phyloP scores from a whole-genome alignment of 2,797 vertebrate species.

The Cottoperca gobio region DNA sequence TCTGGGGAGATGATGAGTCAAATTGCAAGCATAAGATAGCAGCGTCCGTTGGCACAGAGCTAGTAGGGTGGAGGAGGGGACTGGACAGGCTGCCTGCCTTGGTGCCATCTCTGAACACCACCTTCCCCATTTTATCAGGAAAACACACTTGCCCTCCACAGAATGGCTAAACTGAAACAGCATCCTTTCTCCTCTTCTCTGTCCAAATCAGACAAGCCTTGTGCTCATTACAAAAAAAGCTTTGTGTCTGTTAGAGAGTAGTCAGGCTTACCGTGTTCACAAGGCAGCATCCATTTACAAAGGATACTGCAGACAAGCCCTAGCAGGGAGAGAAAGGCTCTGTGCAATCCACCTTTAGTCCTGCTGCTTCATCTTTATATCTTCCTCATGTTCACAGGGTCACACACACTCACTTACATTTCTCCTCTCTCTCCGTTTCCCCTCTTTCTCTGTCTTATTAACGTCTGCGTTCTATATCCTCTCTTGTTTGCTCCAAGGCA shows the following conservation, averaged over 20 bases:
- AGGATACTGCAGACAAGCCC: constrained; percentile 84
- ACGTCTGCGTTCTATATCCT: constrained; percentile 85
- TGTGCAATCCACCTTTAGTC: constrained; percentile 81
- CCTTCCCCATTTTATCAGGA: constrained; percentile 68
- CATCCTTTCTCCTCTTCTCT: constrained; percentile 27
- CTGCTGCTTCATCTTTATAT: constrained; percentile 79
- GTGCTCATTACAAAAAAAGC: constrained; percentile 31
- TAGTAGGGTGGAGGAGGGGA: constrained; percentile 81
- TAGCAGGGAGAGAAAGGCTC: constrained; percentile 76
- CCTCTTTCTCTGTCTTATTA: constrained; percentile 78
- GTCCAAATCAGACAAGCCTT: constrained; percentile 36
- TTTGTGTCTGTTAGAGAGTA: constrained; percentile 51
- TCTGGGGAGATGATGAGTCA: constrained; percentile 76
- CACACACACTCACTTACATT: constrained; percentile 31
- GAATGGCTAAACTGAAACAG: constrained; percentile 39
- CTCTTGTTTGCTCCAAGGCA: constrained; percentile 86
- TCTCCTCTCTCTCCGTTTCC: constrained; percentile 50
- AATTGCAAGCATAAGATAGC: constrained; percentile 72
- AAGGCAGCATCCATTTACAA: constrained; percentile 82
- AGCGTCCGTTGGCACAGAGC: constrained; percentile 70
- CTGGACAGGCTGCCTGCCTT: constrained; percentile 73
- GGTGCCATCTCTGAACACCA: constrained; percentile 81
- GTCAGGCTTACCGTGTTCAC: constrained; percentile 82
- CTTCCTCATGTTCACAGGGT: constrained; percentile 67
- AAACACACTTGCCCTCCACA: constrained; percentile 53